Conservation (phyloP, 2,113 vertebrate species). For the Sebastes fasciatus region DNA sequence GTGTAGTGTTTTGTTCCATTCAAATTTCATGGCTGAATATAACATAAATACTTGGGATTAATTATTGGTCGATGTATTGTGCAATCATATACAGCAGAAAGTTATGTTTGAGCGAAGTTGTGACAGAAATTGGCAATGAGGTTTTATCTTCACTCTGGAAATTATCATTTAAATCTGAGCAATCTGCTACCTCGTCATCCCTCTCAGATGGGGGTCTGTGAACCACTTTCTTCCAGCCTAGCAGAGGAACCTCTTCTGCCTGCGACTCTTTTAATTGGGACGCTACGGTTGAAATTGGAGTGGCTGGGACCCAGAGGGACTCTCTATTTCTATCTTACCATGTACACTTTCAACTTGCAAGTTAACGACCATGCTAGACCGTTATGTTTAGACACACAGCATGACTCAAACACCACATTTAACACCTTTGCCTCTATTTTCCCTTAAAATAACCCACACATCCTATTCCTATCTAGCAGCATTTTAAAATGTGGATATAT, state of each 20-base stretch:
- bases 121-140: slow-evolving; percentile 33
- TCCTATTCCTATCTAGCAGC: slow-evolving; percentile 13
- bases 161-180: slow-evolving; percentile 54
- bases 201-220: slow-evolving; percentile 61
- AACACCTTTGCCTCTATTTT: slow-evolving; percentile 55
- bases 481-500: slow-evolving; percentile 43
- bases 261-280: slow-evolving; percentile 79
- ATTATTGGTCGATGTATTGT: slow-evolving; percentile 13
- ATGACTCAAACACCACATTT: slow-evolving; percentile 58
- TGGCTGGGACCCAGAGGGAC: slow-evolving; percentile 63
- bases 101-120: slow-evolving; percentile 19
- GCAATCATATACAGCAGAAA: not conserved
- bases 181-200: slow-evolving; percentile 36
- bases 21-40: too few species aligned
- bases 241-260: slow-evolving; percentile 64
- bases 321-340: slow-evolving; percentile 65
- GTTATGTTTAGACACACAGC: slow-evolving; percentile 69
- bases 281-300: slow-evolving; percentile 70
- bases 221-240: slow-evolving; percentile 59
- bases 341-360: slow-evolving; percentile 63
- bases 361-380: slow-evolving; percentile 60
- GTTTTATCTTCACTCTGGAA: slow-evolving; percentile 42
- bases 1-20: not conserved
- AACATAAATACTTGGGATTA: not conserved
- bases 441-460: slow-evolving; percentile 53